Base-by-base conservation (phyloP, 2,888 invertebrate genomes). In the Drosophila pseudotalamancana region DNA sequence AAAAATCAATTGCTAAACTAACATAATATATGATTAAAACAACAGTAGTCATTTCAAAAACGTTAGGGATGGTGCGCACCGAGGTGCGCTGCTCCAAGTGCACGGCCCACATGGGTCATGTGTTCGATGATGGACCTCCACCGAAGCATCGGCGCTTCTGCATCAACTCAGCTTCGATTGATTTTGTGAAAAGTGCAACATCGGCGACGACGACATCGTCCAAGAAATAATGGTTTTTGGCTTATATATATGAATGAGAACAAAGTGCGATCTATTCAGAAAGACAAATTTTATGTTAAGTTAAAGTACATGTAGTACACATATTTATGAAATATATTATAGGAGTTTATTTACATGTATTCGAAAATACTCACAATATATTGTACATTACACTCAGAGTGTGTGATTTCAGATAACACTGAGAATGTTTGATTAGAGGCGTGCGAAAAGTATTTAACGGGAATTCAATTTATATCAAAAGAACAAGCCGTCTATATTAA, bases 51-150 rank as follows among this genome's bases (percentile, higher is more conserved):
- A 91, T 90, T 90, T 90, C 90, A 87, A 90, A 90, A 90, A 91
- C 90, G 90, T 87, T 97, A 95, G 98, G 97, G 93, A 95, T 97
- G 94, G 95, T 96, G 90, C 95, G 99, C 92, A 98, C 97, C 77
- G 99, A 99, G 94, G 98, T 99, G 92, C 95, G 96, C 89, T 99
- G 99, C 93, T 95, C 97, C 86, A 94, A 96, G 92, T 99, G 98
- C 93, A 95, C 96, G 74, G 96, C 98, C 75, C 99, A 99, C 92
- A 94, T 99, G 91, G 99, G 99, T 67, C 99, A 99, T 91, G 97
- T 99, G 73, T 99, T 99, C 92, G 96, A 97, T 91, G 99, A 99
- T 92, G 99, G 99, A 79, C 99, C 99, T 14, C 94, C 95, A 89
- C 98, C 98, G 66, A 97, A 96, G 64, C 95, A 95, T 90, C 96